Evolutionary conservation across 92 coral and sea anemone genomes (phyloP).

Genomic region (Isaurus tuberculatus): DNA sequence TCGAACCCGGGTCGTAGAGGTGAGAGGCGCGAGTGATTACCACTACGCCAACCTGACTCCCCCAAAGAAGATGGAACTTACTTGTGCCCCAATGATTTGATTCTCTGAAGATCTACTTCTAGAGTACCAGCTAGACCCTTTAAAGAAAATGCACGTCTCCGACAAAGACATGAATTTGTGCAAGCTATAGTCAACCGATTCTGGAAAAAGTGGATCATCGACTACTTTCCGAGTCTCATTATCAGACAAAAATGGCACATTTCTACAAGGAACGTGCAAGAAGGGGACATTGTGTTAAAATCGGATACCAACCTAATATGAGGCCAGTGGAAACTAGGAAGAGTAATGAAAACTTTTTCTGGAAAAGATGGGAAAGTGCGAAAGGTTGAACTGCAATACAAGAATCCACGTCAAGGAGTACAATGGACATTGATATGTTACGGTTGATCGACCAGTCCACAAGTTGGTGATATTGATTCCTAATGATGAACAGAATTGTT

Average conservation of each 20-base stretch:
- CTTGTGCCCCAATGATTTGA: constrained; percentile 60
- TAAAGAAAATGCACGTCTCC: constrained; percentile 32
- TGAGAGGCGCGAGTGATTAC: too few species aligned
- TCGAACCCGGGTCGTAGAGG: too few species aligned
- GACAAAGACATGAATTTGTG: constrained; percentile 42
- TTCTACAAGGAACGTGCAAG: constrained; percentile 1
- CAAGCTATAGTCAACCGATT: constrained; percentile 39
- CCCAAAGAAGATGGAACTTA: constrained; percentile 61
- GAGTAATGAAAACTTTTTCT: neutral
- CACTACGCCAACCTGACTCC: too few species aligned
- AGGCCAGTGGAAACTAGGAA: neutral
- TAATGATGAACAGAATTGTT: neutral
- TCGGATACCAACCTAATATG: neutral
- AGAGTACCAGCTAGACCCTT: constrained; percentile 64
- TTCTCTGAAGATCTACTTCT: constrained; percentile 60
- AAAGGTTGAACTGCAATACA: neutral
- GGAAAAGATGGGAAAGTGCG: neutral
- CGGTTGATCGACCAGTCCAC: neutral
- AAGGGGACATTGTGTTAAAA: neutral
- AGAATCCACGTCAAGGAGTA: neutral
- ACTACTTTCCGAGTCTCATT: neutral
- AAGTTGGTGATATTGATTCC: neutral
- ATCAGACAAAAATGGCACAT: neutral
- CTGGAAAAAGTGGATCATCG: constrained; percentile 42
- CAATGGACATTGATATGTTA: neutral